Evolutionary conservation across 2,113 vertebrate species (phyloP), one percentile per base, ranked within the genome.

Genomic region (Turdus rufiventris): DNA sequence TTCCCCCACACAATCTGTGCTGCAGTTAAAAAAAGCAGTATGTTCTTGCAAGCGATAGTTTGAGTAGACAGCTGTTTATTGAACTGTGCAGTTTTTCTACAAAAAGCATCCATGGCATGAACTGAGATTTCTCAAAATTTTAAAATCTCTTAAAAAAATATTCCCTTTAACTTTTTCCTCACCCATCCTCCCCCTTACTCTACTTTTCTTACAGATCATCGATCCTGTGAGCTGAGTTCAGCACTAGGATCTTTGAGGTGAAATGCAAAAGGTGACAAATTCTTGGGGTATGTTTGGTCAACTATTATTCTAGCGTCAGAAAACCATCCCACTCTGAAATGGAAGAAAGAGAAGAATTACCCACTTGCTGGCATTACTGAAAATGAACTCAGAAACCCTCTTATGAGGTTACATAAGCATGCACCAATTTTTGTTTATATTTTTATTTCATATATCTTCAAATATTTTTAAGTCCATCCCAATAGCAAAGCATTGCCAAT

Each of bases 1-100:
- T 96, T 94, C 88, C 94, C 26, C 9, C 88, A 90, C 75, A 94
- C 95, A 96, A 93, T 96, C 94, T 96, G 90, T 92, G 58, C 75
- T 74, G 33, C 26, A 56, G 82, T 67, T 96, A 88, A 85, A 96
- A 93, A 85, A 95, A 91, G 90, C 91, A 83, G 51, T 9, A 50
- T 79, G 92, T 82, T 94, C 85, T 80, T 2, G 5, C 62, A 68
- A 88, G 79, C 2, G 14, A 90, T 88, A 85, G 54, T 77, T 94
- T 93, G 42, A 90, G 78, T 47, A 92, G 91, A 94, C 72, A 76
- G 92, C 75, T 92, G 75, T 92, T 94, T 94, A 94, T 90, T 90
- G 72, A 88, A 54, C 58, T 88, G 47, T 0, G 0, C 42, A 91
- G 42, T 42, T 92, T 85, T 94, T 65, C 45, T 70, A 47, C 67